Percentiles rank a stretch among this genome's conserved stretches.
phyloP scores from a whole-genome alignment of 2,888 invertebrate genomes.

The Mythimna pallens region DNA sequence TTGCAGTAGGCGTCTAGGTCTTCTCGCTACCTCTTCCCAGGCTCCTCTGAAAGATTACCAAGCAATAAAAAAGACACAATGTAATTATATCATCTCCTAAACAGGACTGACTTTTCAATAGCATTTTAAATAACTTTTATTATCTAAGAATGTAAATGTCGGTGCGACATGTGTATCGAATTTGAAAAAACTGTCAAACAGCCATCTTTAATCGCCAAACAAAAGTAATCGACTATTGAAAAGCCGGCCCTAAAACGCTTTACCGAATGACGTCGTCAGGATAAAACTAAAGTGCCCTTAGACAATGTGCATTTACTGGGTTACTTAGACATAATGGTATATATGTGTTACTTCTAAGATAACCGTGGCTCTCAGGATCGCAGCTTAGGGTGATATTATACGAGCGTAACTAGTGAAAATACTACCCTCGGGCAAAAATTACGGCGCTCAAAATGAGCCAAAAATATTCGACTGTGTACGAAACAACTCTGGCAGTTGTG shows the following conservation, averaged over 20 bases:
- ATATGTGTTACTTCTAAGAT: conserved; percentile 41
- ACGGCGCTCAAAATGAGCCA: conserved; percentile 1
- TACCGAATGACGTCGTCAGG: conserved; percentile 11
- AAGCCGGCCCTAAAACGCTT: background rate
- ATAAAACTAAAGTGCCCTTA: conserved; percentile 59
- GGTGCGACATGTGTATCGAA: no score
- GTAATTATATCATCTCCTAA: conserved; percentile 3
- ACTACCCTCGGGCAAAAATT: background rate
- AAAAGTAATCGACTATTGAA: background rate
- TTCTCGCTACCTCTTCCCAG: no score
- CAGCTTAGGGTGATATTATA: conserved; percentile 15
- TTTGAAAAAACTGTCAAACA: background rate
- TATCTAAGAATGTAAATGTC: background rate
- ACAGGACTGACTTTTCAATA: background rate
- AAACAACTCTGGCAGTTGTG: no score
- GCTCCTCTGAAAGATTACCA: background rate
- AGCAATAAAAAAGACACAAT: background rate
- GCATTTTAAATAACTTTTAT: background rate
- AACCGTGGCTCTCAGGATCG: conserved; percentile 43
- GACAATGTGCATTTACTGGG: conserved; percentile 46
- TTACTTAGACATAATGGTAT: conserved; percentile 47
- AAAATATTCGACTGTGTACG: background rate
- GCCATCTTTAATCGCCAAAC: background rate
- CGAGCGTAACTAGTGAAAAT: background rate
- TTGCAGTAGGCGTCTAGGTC: no score